These are phyloP conservation scores for Australoheros scitulus DNA, from an alignment of 2,113 vertebrate genomes.

Conservation along the genomic window DNA sequence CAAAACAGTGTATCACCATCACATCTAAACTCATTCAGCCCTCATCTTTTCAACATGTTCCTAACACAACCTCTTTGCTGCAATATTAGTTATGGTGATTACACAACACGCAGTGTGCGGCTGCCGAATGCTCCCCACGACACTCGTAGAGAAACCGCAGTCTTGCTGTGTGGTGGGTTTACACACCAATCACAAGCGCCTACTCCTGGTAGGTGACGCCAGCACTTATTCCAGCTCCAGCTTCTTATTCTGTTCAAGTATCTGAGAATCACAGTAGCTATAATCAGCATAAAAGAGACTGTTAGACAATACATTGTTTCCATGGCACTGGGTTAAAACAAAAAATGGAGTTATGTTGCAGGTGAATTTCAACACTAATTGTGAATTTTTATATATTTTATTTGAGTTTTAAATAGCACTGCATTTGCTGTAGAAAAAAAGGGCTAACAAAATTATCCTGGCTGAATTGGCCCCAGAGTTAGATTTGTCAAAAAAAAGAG, in stretches of 20 bases:
- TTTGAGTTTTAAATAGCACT: conserved; percentile 15
- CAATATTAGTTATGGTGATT: conserved; percentile 10
- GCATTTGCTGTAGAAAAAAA: conserved; percentile 19
- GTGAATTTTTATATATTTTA: conserved; percentile 8
- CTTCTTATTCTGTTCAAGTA: conserved; percentile 61
- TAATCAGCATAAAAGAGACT: conserved; percentile 8
- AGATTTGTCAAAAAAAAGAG: conserved; percentile 37
- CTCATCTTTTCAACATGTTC: conserved; percentile 19
- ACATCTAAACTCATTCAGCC: conserved; percentile 43
- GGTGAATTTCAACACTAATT: conserved; percentile 1
- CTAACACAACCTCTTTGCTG: conserved; percentile 12
- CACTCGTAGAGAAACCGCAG: conserved; percentile 21
- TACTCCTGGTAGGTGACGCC: conserved; percentile 64
- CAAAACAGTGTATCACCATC: conserved; percentile 55
- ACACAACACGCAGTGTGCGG: conserved; percentile 7
- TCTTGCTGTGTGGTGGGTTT: not conserved
- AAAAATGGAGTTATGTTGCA: not conserved
- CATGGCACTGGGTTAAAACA: not conserved
- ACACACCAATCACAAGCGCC: conserved; percentile 21
- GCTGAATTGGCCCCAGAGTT: conserved; percentile 74
- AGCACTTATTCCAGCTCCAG: conserved; percentile 35
- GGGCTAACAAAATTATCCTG: conserved; percentile 32
- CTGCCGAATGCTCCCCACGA: conserved; percentile 23
- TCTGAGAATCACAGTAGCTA: conserved; percentile 56
- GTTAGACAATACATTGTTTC: not conserved